phyloP scores from a whole-genome alignment of 2,113 vertebrate genomes.

The Chionis minor region DNA sequence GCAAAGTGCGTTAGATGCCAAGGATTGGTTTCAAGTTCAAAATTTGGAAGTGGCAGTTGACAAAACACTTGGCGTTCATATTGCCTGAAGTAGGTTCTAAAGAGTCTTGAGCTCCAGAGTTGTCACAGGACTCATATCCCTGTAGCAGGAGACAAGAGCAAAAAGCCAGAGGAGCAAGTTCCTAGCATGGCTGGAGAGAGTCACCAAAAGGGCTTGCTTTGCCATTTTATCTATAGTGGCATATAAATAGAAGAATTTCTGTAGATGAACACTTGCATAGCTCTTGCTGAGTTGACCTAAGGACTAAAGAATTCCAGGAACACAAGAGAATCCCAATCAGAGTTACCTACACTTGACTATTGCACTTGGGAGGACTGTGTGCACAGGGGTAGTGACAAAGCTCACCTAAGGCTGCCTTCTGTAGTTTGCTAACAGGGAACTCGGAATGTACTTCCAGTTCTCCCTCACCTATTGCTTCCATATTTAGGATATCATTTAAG shows the following conservation, averaged over 20 bases:
- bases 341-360: background rate
- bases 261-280: background rate
- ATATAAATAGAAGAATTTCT: background rate
- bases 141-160: background rate
- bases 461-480: background rate
- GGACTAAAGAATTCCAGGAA: background rate
- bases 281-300: background rate
- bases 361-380: background rate
- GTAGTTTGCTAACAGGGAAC: background rate
- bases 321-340: background rate
- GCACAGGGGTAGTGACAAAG: background rate
- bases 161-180: background rate
- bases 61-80: rapidly evolving
- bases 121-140: background rate
- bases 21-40: background rate
- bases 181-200: rapidly evolving
- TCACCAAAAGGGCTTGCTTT: background rate
- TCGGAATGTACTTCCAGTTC: background rate
- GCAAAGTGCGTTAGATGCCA: rapidly evolving
- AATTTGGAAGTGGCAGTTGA: background rate
- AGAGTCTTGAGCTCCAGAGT: no score
- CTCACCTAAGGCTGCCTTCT: background rate
- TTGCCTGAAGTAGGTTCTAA: background rate
- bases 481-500: background rate
- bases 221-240: background rate